Evolutionary conservation across 2,888 invertebrate species (phyloP).

Genomic region (Noctua comes): DNA sequence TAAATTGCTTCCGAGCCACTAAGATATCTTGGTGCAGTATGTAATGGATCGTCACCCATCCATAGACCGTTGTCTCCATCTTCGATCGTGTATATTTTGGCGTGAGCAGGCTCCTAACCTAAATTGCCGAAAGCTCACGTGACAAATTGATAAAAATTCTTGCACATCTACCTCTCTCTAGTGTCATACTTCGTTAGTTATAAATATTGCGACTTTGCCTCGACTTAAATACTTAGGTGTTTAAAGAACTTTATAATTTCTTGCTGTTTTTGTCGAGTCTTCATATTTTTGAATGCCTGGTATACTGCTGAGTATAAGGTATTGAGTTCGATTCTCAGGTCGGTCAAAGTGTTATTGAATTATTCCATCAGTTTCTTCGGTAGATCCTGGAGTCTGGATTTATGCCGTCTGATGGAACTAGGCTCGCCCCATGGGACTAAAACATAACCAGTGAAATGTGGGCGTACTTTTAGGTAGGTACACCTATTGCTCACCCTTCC

Average conservation of each 20-base stretch:
- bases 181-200: conserved; percentile 68
- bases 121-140: conserved; percentile 60
- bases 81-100: neutral
- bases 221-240: neutral
- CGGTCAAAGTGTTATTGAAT: neutral
- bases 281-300: neutral
- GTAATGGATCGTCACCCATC: neutral
- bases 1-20: neutral
- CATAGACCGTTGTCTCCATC: neutral
- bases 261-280: neutral
- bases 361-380: neutral
- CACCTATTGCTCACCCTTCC: neutral
- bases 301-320: neutral
- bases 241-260: conserved; percentile 14
- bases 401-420: neutral
- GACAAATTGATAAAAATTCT: conserved; percentile 85
- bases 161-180: conserved; percentile 76
- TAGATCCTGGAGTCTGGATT: neutral
- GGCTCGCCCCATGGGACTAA: neutral
- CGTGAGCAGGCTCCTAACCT: conserved; percentile 45
- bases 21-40: neutral
- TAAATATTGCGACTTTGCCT: conserved; percentile 15
- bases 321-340: neutral
- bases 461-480: neutral
- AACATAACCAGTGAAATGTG: neutral